Percentiles rank a stretch among this genome's conserved stretches.
These are phyloP conservation scores for Liolophura sinensis DNA, from an alignment of 1,140 invertebrate genomes.

Conservation along the genomic window DNA sequence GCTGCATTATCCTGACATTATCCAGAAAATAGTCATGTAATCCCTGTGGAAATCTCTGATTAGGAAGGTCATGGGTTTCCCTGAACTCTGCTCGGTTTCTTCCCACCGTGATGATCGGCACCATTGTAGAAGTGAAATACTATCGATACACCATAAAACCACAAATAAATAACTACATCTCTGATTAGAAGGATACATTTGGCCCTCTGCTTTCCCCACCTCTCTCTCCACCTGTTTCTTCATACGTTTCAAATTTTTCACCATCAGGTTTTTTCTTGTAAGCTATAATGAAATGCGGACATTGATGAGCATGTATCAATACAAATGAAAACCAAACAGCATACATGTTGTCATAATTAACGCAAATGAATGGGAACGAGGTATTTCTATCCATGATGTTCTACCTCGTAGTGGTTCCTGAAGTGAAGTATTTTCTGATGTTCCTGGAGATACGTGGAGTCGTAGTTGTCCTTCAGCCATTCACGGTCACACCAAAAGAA, in stretches of 20 bases:
- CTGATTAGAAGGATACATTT: constrained; percentile 31
- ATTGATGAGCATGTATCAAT: no score
- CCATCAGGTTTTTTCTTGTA: constrained; percentile 59
- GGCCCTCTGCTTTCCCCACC: constrained; percentile 41
- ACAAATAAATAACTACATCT: not conserved
- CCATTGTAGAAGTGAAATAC: no score
- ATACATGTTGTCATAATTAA: no score
- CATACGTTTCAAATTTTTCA: constrained; percentile 60
- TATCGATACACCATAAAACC: no score
- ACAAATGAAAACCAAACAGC: no score
- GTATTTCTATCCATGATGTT: not conserved
- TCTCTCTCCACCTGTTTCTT: constrained; percentile 51
- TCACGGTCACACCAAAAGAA: constrained; percentile 63
- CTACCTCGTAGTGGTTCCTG: constrained; percentile 62
- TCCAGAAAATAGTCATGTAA: no score
- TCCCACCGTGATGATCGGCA: no score
- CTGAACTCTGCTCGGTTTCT: no score
- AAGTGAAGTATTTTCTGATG: constrained; percentile 62
- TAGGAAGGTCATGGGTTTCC: no score
- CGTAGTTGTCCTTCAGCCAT: constrained; percentile 61
- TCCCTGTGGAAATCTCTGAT: no score
- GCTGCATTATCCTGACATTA: no score
- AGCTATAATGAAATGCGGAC: constrained; percentile 30
- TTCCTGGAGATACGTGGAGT: constrained; percentile 61
- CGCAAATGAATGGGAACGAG: no score